Evolutionary conservation across 2,113 vertebrate species (phyloP).

Genomic region (Eolophus roseicapilla): DNA sequence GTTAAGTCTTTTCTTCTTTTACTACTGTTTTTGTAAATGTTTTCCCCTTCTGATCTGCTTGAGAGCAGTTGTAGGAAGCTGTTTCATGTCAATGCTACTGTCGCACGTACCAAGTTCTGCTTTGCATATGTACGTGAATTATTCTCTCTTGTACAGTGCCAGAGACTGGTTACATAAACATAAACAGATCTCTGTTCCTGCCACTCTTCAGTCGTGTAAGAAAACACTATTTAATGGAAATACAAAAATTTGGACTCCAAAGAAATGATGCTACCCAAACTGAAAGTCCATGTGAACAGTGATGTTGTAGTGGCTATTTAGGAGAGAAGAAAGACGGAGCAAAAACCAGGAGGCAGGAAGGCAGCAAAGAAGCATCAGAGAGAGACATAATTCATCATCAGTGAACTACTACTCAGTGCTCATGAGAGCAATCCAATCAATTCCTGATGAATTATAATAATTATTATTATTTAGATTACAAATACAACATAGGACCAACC

Average conservation of each 20-base stretch:
- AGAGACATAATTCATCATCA: background rate
- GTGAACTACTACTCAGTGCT: background rate
- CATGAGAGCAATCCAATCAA: background rate
- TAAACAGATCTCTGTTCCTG: background rate
- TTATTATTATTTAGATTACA: background rate
- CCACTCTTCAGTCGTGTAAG: background rate
- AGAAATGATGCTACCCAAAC: background rate
- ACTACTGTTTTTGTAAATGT: background rate
- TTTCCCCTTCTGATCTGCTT: background rate
- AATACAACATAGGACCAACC: background rate
- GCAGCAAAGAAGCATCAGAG: background rate
- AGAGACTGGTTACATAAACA: background rate
- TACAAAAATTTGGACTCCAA: background rate
- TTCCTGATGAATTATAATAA: background rate
- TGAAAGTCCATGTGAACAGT: rapidly evolving
- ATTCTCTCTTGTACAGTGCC: background rate
- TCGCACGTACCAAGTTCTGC: background rate
- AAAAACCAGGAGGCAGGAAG: background rate
- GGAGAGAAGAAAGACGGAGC: background rate
- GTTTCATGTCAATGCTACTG: background rate
- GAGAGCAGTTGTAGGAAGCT: background rate
- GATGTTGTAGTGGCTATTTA: background rate
- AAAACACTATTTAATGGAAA: background rate
- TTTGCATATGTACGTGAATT: background rate
- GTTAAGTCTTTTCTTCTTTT: background rate